Base-by-base conservation (phyloP, 2,113 vertebrate species). In the Scomber japonicus region DNA sequence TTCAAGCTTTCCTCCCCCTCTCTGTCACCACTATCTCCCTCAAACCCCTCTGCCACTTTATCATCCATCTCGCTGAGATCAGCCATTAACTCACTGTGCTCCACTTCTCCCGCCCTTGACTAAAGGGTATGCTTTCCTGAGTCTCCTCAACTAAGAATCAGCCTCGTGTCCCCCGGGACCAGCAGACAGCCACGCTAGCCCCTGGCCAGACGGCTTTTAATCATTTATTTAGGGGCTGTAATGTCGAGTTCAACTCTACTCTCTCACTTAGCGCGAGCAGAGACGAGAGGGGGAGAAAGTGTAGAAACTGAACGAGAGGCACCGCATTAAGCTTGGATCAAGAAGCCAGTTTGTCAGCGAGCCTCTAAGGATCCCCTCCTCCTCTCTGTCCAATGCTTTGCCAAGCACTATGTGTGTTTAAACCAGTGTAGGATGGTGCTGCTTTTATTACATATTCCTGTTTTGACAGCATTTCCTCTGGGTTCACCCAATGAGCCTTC, bases 221-320 rank as follows among this genome's bases (percentile, higher is more conserved):
- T 93, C 75, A 92, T 91, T 92, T 92, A 94, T 92, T 93, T 83
- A 93, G 59, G 73, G 75, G 54, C 74, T 81, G 27, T 86, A 86
- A 85, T 72, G 81, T 81, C 7, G 48, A 81, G 69, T 90, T 82
- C 13, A 71, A 61, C 75, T 74, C 68, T 62, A 35, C 14, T 72
- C 24, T 85, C 75, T 16, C 67, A 68, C 80, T 84, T 68, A 78
- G 76, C 72, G 72, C 49, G 46, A 5, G 16, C 48, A 4, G 68
- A 88, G 67, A 73, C 6, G 49, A 68, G 79, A 68, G n/a, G 44
- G 64, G 44, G 64, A 74, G 48, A 54, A 54, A 75, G 75, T 1
- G 0, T 27, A 45, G 24, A 59, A 76, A 80, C 75, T 62, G 75
- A 79, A 71, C 5, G 24, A 62, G 68, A 82, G 77, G 79, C 61